These are phyloP conservation scores for Salarias fasciatus DNA, from an alignment of 2,797 vertebrate species.

Conservation along the genomic window DNA sequence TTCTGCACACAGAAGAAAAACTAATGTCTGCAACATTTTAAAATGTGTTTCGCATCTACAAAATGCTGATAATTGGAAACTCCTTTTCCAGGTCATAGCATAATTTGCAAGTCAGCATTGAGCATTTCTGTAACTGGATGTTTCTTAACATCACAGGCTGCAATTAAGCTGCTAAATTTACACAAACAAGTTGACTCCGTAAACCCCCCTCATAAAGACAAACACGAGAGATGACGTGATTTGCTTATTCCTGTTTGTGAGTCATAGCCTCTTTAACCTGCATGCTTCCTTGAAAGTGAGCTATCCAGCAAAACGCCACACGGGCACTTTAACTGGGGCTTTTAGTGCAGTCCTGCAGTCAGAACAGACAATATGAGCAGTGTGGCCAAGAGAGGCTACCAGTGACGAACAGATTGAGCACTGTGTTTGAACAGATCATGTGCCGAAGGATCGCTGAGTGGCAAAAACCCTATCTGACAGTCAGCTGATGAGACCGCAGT, in stretches of 20 bases:
- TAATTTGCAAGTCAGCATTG: constrained; percentile 39
- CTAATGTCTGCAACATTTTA: too few relatives aligned
- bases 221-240: constrained; percentile 49
- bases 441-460: constrained; percentile 63
- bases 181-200: constrained; percentile 52
- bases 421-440: constrained; percentile 72
- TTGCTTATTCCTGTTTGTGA: constrained; percentile 38
- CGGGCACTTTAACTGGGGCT: constrained; percentile 17
- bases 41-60: neutral
- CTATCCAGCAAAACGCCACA: constrained; percentile 1
- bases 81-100: constrained; percentile 2
- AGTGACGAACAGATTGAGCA: constrained; percentile 65
- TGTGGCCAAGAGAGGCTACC: constrained; percentile 36
- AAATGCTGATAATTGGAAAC: constrained; percentile 1
- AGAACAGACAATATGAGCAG: constrained; percentile 58
- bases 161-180: constrained; percentile 60
- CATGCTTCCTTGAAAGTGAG: constrained; percentile 36
- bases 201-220: constrained; percentile 66
- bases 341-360: constrained; percentile 12
- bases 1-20: neutral
- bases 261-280: constrained; percentile 61
- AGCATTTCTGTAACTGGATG: constrained; percentile 27
- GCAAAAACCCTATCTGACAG: constrained; percentile 66
- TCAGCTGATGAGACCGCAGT: constrained; percentile 76
- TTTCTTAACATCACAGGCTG: constrained; percentile 47